A percentile compares a stretch with the other conserved stretches of the same genome.
Evolutionary conservation across 2,888 invertebrate species (phyloP).

Genomic region (Scotopteryx bipunctaria): DNA sequence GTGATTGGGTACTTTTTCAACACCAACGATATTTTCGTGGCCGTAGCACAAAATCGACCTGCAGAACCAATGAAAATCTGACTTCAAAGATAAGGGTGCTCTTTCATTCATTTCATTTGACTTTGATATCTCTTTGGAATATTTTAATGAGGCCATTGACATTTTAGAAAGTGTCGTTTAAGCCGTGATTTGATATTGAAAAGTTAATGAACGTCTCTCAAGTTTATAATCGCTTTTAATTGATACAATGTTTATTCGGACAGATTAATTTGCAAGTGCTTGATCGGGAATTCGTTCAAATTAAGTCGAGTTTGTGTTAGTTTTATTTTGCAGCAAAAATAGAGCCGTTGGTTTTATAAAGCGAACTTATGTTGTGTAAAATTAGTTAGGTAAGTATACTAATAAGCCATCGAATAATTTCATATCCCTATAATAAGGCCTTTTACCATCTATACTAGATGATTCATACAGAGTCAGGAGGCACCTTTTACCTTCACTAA

Average conservation of each 20-base stretch:
- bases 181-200: conserved; percentile 54
- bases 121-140: conserved; percentile 54
- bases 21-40: conserved; percentile 6
- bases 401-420: too few relatives aligned
- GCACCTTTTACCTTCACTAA: too few relatives aligned
- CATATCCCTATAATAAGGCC: too few relatives aligned
- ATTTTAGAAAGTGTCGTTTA: conserved; percentile 53
- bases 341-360: too few relatives aligned
- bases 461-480: too few relatives aligned
- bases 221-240: conserved; percentile 32
- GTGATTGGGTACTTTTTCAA: neutral
- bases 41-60: conserved; percentile 19
- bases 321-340: conserved; percentile 5
- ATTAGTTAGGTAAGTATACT: too few relatives aligned
- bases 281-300: conserved; percentile 11
- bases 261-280: conserved; percentile 24
- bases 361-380: too few relatives aligned
- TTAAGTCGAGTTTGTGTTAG: conserved; percentile 15
- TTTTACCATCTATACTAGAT: too few relatives aligned
- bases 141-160: conserved; percentile 64
- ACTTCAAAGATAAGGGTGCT: conserved; percentile 48
- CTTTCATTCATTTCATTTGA: conserved; percentile 51
- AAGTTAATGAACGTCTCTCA: conserved; percentile 49
- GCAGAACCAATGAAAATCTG: conserved; percentile 33
- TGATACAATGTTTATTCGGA: conserved; percentile 32